phyloP scores from a whole-genome alignment of 2,888 invertebrate species.

The Campaea margaritaria region DNA sequence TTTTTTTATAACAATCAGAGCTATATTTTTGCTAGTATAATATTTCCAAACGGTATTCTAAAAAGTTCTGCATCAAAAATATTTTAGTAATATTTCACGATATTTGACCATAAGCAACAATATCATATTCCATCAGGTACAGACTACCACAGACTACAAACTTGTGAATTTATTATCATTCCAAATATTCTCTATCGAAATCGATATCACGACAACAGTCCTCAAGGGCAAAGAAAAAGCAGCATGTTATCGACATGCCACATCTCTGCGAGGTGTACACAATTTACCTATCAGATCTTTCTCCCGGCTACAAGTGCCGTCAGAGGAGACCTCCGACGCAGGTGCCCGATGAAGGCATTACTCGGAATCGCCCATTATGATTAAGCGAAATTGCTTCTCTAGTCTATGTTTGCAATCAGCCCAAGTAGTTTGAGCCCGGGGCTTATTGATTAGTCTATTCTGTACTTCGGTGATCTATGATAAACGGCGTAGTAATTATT shows the following conservation, averaged over 20 bases:
- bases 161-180: too few relatives aligned
- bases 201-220: background rate
- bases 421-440: slow-evolving; percentile 60
- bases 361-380: slow-evolving; percentile 77
- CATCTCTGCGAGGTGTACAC: slow-evolving; percentile 13
- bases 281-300: slow-evolving; percentile 39
- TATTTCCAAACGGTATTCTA: too few relatives aligned
- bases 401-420: slow-evolving; percentile 77
- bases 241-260: slow-evolving; percentile 9
- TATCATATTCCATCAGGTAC: too few relatives aligned
- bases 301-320: slow-evolving; percentile 42
- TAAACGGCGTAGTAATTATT: slow-evolving; percentile 60
- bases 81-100: too few relatives aligned
- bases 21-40: too few relatives aligned
- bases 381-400: slow-evolving; percentile 67
- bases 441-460: slow-evolving; percentile 71
- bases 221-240: slow-evolving; percentile 11
- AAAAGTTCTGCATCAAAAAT: too few relatives aligned
- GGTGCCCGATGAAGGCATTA: slow-evolving; percentile 82
- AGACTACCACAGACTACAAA: too few relatives aligned
- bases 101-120: too few relatives aligned
- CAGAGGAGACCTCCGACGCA: slow-evolving; percentile 53
- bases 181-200: too few relatives aligned
- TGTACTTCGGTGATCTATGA: slow-evolving; percentile 61
- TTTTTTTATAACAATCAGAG: too few relatives aligned